Evolutionary conservation across 2,888 invertebrate genomes (phyloP), one percentile per base, ranked within the genome.

Genomic region (Cordylochernes scorpioides): DNA sequence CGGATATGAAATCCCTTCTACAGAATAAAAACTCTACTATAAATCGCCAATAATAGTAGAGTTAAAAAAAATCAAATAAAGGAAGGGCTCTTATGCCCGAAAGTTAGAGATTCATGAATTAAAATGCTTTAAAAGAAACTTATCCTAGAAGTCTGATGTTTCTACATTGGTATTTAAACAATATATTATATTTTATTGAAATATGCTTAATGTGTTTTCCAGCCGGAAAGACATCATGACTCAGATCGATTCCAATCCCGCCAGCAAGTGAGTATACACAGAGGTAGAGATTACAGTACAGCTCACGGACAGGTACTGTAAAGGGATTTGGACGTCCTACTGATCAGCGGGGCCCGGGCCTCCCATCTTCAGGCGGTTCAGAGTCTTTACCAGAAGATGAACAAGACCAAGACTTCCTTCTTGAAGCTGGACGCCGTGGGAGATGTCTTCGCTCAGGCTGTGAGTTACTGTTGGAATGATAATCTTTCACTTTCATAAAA

Each of bases 371-470:
- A 65, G 35, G 72, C 74, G 35, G 73, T 78, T 27, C 71, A 73
- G 53, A 70, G 70, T 45, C 62, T 75, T 52, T 67, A 71, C 56
- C 64, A 66, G 35, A 67, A 68, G 44, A 60, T 73, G 49, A 72
- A 74, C 49, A 74, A 73, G 50, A 68, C 71, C 45, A 69, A 70
- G 47, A 69, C 74, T 29, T 77, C 77, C 36, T 65, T 80, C 38
- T 59, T 82, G 30, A 73, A 77, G 51, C 66, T 82, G 36, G 78
- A 80, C 45, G 64, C 68, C 35, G 73, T 70, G 27, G 77, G 77
- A n/a, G 78, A 80, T 55, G 77, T 78, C 5, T 59, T 82, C 35
- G 65, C 69, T 38, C 80, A 82, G 57, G 67, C 71, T 49, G 58
- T 59, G 31, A 36, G 48, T n/a, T n/a, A n/a, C n/a, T 27, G 8